Evolutionary conservation across 2,888 invertebrate genomes (phyloP), one percentile per base, ranked within the genome.

Genomic region (Charanyca ferruginea): DNA sequence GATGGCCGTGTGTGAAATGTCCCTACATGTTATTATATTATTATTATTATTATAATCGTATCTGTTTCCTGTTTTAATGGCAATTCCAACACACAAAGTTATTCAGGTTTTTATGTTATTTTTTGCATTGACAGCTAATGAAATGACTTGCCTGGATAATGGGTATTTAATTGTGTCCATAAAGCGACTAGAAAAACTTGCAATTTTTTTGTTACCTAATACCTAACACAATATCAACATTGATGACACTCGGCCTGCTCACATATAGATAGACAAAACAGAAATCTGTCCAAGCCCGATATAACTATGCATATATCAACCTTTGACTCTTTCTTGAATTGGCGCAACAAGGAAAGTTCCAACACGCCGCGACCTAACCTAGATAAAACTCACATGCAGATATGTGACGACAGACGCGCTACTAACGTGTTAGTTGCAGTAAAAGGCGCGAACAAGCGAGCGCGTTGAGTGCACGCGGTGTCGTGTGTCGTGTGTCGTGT

Each of bases 391-490:
- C 49, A 47, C 49, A 48, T 59, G 57, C 61, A 68, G 66, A 68
- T 53, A 64, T 73, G 49, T 73, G 45, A 69, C 59, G 72, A 78
- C 48, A 35, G 64, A 58, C 58, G 66, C 62, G 73, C 70, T 59
- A 77, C 70, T 59, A 77, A 74, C 72, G 81, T 77, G 83, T 80
- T 81, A 73, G 79, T 57, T 48, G 79, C 69, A 67, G 75, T 66
- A 76, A 57, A 59, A 65, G 61, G 63, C 76, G 73, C 66, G 62
- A 71, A 73, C 64, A 62, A 74, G 77, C 67, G 66, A 66, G 67
- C 75, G 76, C 68, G 79, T 66, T 66, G 77, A 85, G 84, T 80
- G 83, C 81, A 75, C 77, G 74, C 65, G 78, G 49, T 72, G 63
- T n/a, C n/a, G n/a, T n/a, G n/a, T n/a, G n/a, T n/a, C n/a, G n/a